Percentiles rank a stretch among this genome's conserved stretches.
These are phyloP conservation scores for Anoura caudifer DNA, from an alignment of 2,113 vertebrate species.

Conservation along the genomic window DNA sequence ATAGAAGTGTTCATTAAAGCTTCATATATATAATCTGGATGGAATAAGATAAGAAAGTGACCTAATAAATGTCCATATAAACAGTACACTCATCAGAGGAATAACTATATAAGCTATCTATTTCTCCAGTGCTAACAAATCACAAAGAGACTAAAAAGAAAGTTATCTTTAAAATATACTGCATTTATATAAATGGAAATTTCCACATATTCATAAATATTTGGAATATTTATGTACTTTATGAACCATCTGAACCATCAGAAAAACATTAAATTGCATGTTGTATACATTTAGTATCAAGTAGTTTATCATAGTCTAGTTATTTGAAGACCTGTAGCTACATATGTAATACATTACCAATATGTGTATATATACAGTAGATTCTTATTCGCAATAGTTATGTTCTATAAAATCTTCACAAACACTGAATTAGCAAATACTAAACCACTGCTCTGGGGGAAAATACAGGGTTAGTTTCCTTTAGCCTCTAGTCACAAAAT, in stretches of 20 bases:
- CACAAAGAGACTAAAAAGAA: not conserved
- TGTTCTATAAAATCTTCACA: not conserved
- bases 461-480: not conserved
- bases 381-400: not conserved
- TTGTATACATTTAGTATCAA: not conserved
- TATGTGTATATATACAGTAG: not conserved
- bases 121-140: slow-evolving; percentile 32
- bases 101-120: not conserved
- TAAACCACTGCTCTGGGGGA: not conserved
- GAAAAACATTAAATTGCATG: not conserved
- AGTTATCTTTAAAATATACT: not conserved
- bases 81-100: not conserved
- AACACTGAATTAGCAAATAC: not conserved
- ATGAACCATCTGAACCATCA: not conserved
- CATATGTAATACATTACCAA: not conserved
- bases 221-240: not conserved
- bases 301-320: not conserved
- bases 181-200: not conserved
- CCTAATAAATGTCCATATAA: not conserved
- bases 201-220: slow-evolving; percentile 19
- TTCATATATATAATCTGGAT: slow-evolving; percentile 89
- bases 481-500: not conserved
- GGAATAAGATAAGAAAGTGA: slow-evolving; percentile 42
- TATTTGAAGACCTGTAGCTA: not conserved
- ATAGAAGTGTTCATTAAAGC: slow-evolving; percentile 85